These are phyloP conservation scores for Theristicus caerulescens DNA, from an alignment of 2,113 vertebrate genomes.

Conservation along the genomic window DNA sequence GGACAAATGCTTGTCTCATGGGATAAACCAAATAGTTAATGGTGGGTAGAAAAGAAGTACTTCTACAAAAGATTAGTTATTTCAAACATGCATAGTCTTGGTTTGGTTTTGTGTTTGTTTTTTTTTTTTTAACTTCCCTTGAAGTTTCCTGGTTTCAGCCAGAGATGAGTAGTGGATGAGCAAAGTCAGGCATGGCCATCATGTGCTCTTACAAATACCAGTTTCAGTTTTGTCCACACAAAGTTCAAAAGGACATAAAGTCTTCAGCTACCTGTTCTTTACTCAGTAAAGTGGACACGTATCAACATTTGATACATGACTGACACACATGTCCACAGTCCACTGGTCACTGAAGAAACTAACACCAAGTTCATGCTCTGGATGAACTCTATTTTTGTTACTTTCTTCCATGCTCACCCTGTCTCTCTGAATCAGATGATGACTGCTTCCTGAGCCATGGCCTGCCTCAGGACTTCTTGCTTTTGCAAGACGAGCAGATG, in stretches of 20 bases:
- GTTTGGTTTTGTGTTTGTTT: neutral
- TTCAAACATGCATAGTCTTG: neutral
- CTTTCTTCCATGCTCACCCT: neutral
- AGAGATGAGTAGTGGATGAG: neutral
- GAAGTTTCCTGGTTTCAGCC: neutral
- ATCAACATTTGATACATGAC: neutral
- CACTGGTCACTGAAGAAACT: neutral
- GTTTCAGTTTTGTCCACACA: neutral
- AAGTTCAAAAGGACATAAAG: neutral
- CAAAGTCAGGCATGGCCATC: rapidly evolving
- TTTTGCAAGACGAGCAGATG: neutral
- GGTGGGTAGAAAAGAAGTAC: neutral
- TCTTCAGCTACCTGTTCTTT: neutral
- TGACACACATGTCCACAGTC: neutral
- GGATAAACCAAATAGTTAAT: neutral
- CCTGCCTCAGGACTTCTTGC: neutral
- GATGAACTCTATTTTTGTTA: neutral
- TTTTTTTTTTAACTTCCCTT: neutral
- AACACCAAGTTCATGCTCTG: neutral
- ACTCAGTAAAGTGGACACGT: neutral
- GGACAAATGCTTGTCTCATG: neutral
- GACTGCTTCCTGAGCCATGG: neutral
- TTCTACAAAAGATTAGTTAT: neutral
- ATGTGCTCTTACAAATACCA: neutral
- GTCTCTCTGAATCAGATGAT: neutral